Conservation (phyloP, 64 coral and sea anemone genomes). For the Montipora cactus region DNA sequence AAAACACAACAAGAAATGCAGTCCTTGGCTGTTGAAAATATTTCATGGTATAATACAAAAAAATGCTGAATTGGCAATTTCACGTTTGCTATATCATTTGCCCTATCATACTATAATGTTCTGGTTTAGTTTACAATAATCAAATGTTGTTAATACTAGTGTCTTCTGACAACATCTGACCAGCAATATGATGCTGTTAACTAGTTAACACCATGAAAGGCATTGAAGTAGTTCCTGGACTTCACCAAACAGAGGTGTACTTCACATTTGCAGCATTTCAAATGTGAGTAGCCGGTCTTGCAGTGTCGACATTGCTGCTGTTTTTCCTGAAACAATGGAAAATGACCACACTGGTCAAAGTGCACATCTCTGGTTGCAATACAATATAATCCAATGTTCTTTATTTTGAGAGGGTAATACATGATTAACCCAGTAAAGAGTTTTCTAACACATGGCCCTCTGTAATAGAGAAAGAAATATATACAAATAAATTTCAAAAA, state of each 20-base stretch:
- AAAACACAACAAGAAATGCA: not conserved
- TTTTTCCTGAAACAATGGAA: not conserved
- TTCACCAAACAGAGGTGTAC: not conserved
- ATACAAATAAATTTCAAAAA: too few relatives aligned
- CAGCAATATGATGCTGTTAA: too few relatives aligned
- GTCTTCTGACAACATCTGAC: not conserved
- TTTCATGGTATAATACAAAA: not conserved
- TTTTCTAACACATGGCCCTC: too few relatives aligned
- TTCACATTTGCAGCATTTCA: not conserved
- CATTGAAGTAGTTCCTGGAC: not conserved
- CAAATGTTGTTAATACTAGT: not conserved
- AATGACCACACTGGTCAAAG: not conserved
- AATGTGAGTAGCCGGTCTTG: not conserved
- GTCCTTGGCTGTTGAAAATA: not conserved
- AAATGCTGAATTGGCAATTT: not conserved
- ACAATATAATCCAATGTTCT: too few relatives aligned
- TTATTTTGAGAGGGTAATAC: too few relatives aligned
- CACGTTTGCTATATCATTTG: not conserved
- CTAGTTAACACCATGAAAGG: not conserved
- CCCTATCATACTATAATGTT: conserved; percentile 1
- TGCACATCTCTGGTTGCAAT: not conserved
- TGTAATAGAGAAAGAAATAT: too few relatives aligned
- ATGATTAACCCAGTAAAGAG: too few relatives aligned
- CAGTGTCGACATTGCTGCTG: not conserved
- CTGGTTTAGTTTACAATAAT: conserved; percentile 4